Evolutionary conservation across 2,888 invertebrate genomes (phyloP).

Genomic region (Encarsia formosa): DNA sequence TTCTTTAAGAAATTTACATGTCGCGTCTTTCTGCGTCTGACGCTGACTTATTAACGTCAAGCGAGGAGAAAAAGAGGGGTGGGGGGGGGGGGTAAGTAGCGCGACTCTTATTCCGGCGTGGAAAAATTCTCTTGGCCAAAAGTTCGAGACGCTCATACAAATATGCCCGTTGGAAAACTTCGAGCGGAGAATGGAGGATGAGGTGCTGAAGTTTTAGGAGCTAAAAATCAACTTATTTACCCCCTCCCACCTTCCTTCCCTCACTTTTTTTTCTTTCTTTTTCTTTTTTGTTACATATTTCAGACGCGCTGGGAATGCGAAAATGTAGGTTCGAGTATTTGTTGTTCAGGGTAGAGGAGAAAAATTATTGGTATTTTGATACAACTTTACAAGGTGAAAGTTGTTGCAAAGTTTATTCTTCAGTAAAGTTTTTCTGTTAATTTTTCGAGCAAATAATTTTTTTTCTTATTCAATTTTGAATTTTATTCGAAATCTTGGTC

Average conservation of each 20-base stretch:
- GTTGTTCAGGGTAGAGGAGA: no score
- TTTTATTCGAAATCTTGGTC: no score
- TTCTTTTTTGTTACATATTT: background rate
- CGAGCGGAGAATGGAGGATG: background rate
- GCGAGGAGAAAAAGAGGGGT: background rate
- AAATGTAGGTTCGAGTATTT: background rate
- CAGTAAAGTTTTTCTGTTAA: no score
- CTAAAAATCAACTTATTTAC: constrained; percentile 2
- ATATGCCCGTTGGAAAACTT: constrained; percentile 9
- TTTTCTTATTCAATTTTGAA: no score
- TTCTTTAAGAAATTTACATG: constrained; percentile 29
- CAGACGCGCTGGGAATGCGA: background rate
- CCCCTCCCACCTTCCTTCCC: no score
- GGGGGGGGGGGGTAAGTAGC: background rate
- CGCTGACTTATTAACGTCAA: constrained; percentile 32
- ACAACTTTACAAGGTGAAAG: no score
- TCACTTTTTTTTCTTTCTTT: no score
- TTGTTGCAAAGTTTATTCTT: no score
- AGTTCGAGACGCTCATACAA: constrained; percentile 6
- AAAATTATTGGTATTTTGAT: no score
- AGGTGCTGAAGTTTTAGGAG: background rate
- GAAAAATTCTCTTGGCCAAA: background rate
- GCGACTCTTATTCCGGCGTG: background rate
- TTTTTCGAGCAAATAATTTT: no score
- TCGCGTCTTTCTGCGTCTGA: constrained; percentile 26